phyloP scores from a whole-genome alignment of 35 echinoderm and acorn worm species.

The Hemicentrotus pulcherrimus region DNA sequence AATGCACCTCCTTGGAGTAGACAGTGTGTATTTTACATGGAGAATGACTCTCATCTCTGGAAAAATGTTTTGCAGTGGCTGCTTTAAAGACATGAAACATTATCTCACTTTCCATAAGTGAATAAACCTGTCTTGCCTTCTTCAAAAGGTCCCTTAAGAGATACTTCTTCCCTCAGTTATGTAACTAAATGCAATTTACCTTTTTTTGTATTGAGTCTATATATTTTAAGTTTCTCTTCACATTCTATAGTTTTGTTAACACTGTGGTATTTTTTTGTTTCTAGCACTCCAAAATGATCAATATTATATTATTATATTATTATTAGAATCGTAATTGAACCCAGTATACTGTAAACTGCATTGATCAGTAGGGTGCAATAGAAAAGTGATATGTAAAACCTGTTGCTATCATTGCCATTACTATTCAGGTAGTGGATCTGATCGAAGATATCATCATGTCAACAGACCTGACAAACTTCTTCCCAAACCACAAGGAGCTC shows the following conservation, averaged over 20 bases:
- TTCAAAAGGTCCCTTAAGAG: no score
- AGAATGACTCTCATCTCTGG: no score
- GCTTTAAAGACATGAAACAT: no score
- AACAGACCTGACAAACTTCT: slow-evolving; percentile 67
- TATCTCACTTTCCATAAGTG: no score
- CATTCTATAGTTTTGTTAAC: no score
- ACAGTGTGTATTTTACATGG: no score
- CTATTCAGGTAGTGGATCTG: slow-evolving; percentile 63
- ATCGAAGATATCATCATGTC: slow-evolving; percentile 78
- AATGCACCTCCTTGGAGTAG: no score
- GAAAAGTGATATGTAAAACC: not conserved
- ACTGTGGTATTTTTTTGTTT: no score
- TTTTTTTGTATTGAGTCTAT: no score
- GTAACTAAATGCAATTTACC: not conserved
- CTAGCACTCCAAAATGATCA: not conserved
- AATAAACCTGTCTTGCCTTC: not conserved
- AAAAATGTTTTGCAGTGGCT: no score
- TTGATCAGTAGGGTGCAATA: not conserved
- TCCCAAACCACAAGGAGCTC: slow-evolving; percentile 72
- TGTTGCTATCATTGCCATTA: not conserved
- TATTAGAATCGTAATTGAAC: not conserved
- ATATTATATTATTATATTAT: not conserved
- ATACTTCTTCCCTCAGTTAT: no score
- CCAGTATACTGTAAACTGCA: not conserved
- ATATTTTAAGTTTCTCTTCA: no score